Conservation (phyloP, 2,888 invertebrate species). For the Trichopoda pennipes region DNA sequence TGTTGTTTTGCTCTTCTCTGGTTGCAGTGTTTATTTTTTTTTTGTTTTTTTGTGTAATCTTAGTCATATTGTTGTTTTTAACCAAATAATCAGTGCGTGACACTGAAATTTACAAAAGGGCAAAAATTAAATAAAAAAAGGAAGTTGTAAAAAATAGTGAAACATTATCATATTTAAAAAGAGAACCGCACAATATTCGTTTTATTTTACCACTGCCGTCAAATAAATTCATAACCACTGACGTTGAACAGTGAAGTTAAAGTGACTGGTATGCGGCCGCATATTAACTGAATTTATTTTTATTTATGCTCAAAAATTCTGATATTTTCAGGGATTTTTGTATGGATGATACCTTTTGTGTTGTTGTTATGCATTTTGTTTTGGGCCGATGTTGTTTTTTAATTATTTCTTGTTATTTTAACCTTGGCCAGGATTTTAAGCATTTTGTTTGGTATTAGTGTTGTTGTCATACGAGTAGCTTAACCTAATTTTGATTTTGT, state of each 20-base stretch:
- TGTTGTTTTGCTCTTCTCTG: constrained; percentile 18
- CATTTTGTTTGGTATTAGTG: constrained; percentile 10
- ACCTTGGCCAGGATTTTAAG: constrained; percentile 63
- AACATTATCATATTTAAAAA: constrained; percentile 6
- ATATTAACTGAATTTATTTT: constrained; percentile 9
- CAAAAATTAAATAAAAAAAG: constrained; percentile 9
- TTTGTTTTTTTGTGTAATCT: constrained; percentile 4
- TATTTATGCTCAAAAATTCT: constrained; percentile 48
- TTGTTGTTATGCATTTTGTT: not conserved
- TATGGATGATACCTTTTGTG: constrained; percentile 19
- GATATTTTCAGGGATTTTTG: constrained; percentile 41
- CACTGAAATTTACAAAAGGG: constrained; percentile 48
- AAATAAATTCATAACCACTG: not conserved
- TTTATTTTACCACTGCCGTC: not conserved
- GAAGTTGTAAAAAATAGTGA: not conserved
- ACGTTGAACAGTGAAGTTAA: not conserved
- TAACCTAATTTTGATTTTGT: constrained; percentile 50
- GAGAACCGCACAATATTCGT: not conserved
- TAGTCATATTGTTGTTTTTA: not conserved
- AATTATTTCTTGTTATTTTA: constrained; percentile 39
- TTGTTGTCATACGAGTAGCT: constrained; percentile 13
- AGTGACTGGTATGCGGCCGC: not conserved
- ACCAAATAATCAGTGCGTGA: constrained; percentile 55
- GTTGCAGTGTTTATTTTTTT: constrained; percentile 10
- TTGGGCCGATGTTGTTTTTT: constrained; percentile 10